Percentiles rank a stretch among this genome's conserved stretches.
Evolutionary conservation across 2,797 vertebrate genomes (phyloP).

Genomic region (Enteromius fasciolatus): DNA sequence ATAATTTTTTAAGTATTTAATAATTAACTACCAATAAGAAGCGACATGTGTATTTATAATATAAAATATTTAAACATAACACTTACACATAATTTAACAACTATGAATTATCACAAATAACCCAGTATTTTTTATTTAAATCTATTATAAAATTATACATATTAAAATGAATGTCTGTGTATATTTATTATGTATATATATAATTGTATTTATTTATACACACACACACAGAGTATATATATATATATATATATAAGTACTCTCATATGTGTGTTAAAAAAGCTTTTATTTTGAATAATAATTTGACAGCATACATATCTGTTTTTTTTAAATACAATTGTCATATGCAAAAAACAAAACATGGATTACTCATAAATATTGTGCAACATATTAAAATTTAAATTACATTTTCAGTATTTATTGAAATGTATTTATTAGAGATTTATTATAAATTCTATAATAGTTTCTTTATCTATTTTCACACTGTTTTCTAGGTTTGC

Average conservation of each 20-base stretch:
- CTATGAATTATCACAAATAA: not conserved
- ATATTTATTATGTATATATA: too few species aligned
- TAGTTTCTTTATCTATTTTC: not conserved
- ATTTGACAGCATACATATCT: too few species aligned
- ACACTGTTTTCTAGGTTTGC: not conserved
- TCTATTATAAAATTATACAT: too few species aligned
- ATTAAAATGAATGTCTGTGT: too few species aligned
- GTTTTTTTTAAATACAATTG: too few species aligned
- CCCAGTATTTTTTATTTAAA: not conserved
- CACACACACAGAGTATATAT: too few species aligned
- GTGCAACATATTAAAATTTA: not conserved
- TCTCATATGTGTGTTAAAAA: too few species aligned
- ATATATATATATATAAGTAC: too few species aligned
- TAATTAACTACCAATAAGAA: not conserved
- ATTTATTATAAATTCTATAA: not conserved
- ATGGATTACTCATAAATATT: not conserved
- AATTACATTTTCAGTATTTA: not conserved
- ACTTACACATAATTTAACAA: not conserved
- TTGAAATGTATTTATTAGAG: too few species aligned
- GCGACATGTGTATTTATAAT: not conserved
- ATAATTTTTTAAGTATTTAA: not conserved
- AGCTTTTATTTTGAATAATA: too few species aligned
- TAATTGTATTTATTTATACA: too few species aligned
- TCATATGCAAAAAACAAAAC: not conserved
- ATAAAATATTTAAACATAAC: not conserved